Conservation (phyloP, 1,140 invertebrate species). For the Lepidurus couesii region DNA sequence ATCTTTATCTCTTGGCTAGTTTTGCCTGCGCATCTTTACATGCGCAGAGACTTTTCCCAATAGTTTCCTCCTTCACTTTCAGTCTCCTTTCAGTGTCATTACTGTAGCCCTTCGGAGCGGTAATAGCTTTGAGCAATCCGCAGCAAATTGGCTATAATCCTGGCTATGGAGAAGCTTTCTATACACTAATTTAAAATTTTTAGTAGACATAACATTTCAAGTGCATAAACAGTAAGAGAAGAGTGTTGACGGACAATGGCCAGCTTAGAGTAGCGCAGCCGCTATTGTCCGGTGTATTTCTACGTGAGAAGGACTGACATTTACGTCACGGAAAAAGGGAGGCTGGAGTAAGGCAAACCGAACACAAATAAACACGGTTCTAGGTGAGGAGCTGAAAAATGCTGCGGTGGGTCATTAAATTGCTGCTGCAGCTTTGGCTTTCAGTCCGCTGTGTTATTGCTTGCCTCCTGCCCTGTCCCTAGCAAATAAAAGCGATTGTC, state of each 20-base stretch:
- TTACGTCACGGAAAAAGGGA: neutral
- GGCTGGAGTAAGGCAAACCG: neutral
- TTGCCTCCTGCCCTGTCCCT: neutral
- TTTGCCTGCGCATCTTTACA: neutral
- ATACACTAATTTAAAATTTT: neutral
- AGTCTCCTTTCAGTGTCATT: neutral
- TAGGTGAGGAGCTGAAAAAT: neutral
- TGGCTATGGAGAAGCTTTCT: neutral
- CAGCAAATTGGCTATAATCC: neutral
- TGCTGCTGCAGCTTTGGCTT: neutral
- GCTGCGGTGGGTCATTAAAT: neutral
- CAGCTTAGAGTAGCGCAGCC: neutral
- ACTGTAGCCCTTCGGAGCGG: neutral
- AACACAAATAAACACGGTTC: slow-evolving; percentile 11
- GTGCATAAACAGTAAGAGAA: neutral
- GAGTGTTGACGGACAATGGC: neutral
- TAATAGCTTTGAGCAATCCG: neutral
- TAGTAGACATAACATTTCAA: slow-evolving; percentile 15
- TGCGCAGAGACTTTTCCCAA: neutral
- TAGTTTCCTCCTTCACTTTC: neutral
- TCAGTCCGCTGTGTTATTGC: neutral
- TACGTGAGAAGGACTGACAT: neutral
- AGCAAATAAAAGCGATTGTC: neutral
- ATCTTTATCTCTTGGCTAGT: no score
- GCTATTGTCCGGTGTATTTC: neutral